Percentiles rank a stretch among this genome's conserved stretches.
These are phyloP conservation scores for Plectus sambesii DNA, from an alignment of 1,140 invertebrate genomes.

Conservation along the genomic window DNA sequence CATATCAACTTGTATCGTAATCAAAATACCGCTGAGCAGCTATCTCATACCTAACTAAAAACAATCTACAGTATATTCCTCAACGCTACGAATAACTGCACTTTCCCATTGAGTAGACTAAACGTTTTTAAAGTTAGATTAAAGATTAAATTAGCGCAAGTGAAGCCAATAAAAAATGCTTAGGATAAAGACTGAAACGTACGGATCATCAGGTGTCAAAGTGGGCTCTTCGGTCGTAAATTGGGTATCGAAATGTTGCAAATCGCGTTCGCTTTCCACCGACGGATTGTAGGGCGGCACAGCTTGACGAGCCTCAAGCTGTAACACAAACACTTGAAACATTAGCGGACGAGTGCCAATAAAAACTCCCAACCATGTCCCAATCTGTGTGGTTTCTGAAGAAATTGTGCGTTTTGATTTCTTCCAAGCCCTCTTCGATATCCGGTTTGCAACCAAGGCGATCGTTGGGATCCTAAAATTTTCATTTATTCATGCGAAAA, in stretches of 20 bases:
- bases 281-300: slow-evolving; percentile 88
- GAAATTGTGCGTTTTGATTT: slow-evolving; percentile 88
- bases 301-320: slow-evolving; percentile 90
- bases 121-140: no score
- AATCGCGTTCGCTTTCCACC: slow-evolving; percentile 60
- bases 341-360: slow-evolving; percentile 8
- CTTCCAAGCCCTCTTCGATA: slow-evolving; percentile 63
- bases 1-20: no score
- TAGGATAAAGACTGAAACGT: no score
- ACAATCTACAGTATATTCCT: no score
- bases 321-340: slow-evolving; percentile 25
- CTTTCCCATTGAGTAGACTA: no score
- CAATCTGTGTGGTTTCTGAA: slow-evolving; percentile 90
- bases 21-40: no score
- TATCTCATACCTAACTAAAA: no score
- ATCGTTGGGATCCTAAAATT: slow-evolving; percentile 66
- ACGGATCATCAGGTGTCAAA: slow-evolving; percentile 92
- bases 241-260: slow-evolving; percentile 95
- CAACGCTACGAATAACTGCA: no score
- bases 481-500: slow-evolving; percentile 2
- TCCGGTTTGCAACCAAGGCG: slow-evolving; percentile 80
- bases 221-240: slow-evolving; percentile 95
- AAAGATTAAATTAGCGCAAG: no score
- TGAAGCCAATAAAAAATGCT: slow-evolving; percentile 33
- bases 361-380: slow-evolving; percentile 71